phyloP scores from a whole-genome alignment of 2,888 invertebrate species.

The Drosophila paucipuncta region DNA sequence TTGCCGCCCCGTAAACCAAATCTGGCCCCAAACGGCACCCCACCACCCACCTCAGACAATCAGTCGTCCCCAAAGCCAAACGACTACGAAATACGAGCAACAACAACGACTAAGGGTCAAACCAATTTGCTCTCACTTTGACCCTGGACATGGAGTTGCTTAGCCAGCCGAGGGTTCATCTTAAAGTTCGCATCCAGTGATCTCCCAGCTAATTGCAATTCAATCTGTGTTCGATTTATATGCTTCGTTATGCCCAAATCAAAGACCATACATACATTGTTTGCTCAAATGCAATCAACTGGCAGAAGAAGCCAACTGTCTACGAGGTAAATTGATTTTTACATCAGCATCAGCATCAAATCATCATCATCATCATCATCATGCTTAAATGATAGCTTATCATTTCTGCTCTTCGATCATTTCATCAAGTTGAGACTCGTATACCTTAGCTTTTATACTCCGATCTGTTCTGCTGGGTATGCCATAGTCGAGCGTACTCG shows the following conservation, averaged over 20 bases:
- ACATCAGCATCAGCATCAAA: not conserved
- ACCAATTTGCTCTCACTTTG: slow-evolving; percentile 25
- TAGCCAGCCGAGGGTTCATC: slow-evolving; percentile 7
- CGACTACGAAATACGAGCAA: slow-evolving; percentile 3
- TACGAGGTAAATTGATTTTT: not conserved
- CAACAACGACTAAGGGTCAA: slow-evolving; percentile 23
- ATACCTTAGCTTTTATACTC: not conserved
- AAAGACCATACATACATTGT: not conserved
- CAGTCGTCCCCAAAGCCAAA: not conserved
- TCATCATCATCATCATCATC: slow-evolving; percentile 1
- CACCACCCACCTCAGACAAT: not conserved
- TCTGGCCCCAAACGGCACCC: not conserved
- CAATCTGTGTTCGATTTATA: not conserved
- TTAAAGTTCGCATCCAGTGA: slow-evolving; percentile 2
- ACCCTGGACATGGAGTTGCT: slow-evolving; percentile 2
- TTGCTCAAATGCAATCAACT: not conserved
- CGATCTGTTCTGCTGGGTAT: not conserved
- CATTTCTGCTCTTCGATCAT: not conserved
- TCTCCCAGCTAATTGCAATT: slow-evolving; percentile 6
- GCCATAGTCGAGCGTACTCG: not conserved
- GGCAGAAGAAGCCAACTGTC: not conserved
- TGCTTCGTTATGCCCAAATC: not conserved
- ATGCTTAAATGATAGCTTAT: not conserved
- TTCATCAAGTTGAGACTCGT: not conserved
- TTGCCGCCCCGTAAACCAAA: not conserved